A percentile compares a stretch with the other conserved stretches of the same genome.
Conservation (phyloP, 2,113 vertebrate genomes). For the Cranoglanis bouderius region DNA sequence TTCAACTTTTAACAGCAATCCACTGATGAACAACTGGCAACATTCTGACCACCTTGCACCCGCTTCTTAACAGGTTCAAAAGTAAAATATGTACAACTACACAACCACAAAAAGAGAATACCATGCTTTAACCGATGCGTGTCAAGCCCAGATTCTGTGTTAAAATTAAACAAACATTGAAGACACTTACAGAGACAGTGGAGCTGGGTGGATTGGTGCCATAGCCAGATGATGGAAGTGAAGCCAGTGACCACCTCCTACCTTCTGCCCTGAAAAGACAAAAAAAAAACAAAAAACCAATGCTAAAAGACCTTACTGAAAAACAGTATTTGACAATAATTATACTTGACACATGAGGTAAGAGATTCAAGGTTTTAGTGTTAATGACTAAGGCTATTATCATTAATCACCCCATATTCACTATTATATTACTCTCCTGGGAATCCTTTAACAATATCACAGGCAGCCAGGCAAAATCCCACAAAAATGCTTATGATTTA, state of each 20-base stretch:
- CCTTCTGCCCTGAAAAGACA: conserved; percentile 85
- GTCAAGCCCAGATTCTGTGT: background rate
- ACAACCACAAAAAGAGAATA: background rate
- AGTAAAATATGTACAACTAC: background rate
- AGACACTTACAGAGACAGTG: conserved; percentile 85
- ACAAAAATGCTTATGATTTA: background rate
- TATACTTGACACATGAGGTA: background rate
- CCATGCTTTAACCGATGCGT: background rate
- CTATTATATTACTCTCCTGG: background rate
- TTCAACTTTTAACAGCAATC: background rate
- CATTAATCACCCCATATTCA: background rate
- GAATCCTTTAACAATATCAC: background rate
- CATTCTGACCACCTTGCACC: background rate
- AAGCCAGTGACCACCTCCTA: conserved; percentile 95
- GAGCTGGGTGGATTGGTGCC: conserved; percentile 98
- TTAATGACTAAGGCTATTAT: background rate
- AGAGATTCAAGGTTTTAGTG: background rate
- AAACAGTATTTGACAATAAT: background rate
- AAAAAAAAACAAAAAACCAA: conserved; percentile 23
- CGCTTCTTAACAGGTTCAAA: background rate
- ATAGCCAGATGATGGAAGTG: conserved; percentile 95
- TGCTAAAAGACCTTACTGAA: background rate
- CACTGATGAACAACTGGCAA: background rate
- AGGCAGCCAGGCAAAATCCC: background rate
- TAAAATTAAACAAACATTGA: background rate